A percentile compares a stretch with the other conserved stretches of the same genome.
These are phyloP conservation scores for Laupala kohalensis DNA, from an alignment of 1,140 invertebrate species.

Conservation along the genomic window DNA sequence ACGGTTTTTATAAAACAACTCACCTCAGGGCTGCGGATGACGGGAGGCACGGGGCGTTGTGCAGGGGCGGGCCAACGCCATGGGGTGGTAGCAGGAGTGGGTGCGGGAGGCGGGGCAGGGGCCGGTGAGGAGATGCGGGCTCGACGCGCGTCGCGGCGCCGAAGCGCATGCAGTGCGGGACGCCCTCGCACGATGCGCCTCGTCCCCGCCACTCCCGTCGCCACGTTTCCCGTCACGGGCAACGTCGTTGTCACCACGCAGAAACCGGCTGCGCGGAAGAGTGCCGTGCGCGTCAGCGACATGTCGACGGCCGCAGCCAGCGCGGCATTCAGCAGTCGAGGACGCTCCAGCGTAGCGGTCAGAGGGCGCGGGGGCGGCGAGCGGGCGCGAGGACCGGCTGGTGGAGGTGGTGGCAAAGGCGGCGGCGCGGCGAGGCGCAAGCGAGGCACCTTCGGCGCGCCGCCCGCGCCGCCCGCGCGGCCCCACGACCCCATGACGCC, in stretches of 20 bases:
- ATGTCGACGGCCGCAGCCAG: slow-evolving; percentile 41
- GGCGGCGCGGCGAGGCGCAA: not conserved
- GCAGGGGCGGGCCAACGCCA: slow-evolving; percentile 3
- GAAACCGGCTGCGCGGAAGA: slow-evolving; percentile 22
- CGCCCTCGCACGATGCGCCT: not conserved
- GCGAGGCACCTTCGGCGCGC: not conserved
- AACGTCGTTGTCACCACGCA: not conserved
- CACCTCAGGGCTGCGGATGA: no score
- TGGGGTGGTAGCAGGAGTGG: slow-evolving; percentile 6
- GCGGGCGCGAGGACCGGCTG: no score
- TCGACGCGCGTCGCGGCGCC: slow-evolving; percentile 37
- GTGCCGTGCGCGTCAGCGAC: slow-evolving; percentile 23
- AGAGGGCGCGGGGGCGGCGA: slow-evolving; percentile 28
- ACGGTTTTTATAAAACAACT: no score
- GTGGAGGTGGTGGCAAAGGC: no score
- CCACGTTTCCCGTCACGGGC: not conserved
- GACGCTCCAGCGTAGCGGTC: slow-evolving; percentile 42
- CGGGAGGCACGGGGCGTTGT: no score
- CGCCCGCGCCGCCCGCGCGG: no score
- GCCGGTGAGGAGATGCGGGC: no score
- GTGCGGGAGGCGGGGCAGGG: no score
- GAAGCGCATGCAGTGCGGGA: slow-evolving; percentile 36
- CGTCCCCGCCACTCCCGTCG: not conserved
- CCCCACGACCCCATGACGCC: not conserved
- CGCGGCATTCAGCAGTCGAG: slow-evolving; percentile 37